Evolutionary conservation across 2,888 invertebrate species (phyloP).

Genomic region (Agriopis aurantiaria): DNA sequence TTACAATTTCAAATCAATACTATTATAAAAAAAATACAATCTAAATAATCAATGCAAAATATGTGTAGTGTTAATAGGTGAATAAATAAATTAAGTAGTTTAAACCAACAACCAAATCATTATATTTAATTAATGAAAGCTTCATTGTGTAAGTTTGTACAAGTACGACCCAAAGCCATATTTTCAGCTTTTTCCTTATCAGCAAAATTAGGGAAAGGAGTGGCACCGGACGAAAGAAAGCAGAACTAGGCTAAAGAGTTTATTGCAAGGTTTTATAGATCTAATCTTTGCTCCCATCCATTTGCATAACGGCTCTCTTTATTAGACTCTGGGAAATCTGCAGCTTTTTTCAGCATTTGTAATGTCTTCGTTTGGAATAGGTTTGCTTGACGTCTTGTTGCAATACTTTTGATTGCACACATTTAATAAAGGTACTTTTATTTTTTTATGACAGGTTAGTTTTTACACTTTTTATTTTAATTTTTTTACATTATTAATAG

Average conservation of each 20-base stretch:
- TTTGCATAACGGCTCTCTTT: slow-evolving; percentile 28
- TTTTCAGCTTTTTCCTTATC: slow-evolving; percentile 23
- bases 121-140: neutral
- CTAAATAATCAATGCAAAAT: slow-evolving; percentile 1
- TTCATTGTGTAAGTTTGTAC: slow-evolving; percentile 23
- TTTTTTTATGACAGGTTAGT: neutral
- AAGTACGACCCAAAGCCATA: slow-evolving; percentile 12
- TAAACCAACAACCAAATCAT: neutral
- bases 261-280: slow-evolving; percentile 30
- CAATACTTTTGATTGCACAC: neutral
- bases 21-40: neutral
- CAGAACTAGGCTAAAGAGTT: slow-evolving; percentile 26
- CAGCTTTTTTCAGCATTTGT: slow-evolving; percentile 7
- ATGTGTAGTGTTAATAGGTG: slow-evolving; percentile 14
- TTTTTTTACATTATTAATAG: too few relatives aligned
- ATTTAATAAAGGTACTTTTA: neutral
- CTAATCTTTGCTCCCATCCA: slow-evolving; percentile 23
- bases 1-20: slow-evolving; percentile 17
- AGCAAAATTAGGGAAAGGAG: slow-evolving; percentile 25
- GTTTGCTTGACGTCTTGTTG: neutral
- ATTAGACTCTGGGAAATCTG: slow-evolving; percentile 18
- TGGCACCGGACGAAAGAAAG: slow-evolving; percentile 22
- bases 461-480: too few relatives aligned
- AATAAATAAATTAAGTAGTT: too few relatives aligned
- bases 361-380: neutral